These are phyloP conservation scores for Melitaea athalia DNA, from an alignment of 2,888 invertebrate genomes.

Conservation along the genomic window DNA sequence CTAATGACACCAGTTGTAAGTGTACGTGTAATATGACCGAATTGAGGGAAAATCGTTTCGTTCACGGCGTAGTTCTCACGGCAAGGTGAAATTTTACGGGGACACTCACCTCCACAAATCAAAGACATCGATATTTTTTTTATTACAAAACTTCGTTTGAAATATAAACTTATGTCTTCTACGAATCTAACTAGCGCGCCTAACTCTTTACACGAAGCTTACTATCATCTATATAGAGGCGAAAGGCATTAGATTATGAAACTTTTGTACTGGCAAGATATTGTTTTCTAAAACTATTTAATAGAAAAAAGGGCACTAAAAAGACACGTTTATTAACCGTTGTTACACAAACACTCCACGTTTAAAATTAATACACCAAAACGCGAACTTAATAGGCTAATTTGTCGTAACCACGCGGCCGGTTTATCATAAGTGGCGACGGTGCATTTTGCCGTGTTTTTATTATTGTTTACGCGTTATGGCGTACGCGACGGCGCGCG, in stretches of 20 bases:
- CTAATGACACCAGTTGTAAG: slow-evolving; percentile 16
- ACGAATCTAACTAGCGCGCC: slow-evolving; percentile 67
- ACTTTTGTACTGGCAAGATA: slow-evolving; percentile 77
- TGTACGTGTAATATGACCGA: slow-evolving; percentile 3
- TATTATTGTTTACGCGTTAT: slow-evolving; percentile 67
- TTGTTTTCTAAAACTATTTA: slow-evolving; percentile 63
- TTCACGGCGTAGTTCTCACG: slow-evolving; percentile 39
- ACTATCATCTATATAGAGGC: slow-evolving; percentile 65
- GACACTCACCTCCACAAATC: slow-evolving; percentile 76
- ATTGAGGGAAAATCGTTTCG: slow-evolving; percentile 28
- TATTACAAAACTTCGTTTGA: slow-evolving; percentile 50
- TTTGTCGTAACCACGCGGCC: slow-evolving; percentile 47
- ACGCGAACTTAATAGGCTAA: slow-evolving; percentile 67
- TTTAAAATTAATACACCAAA: slow-evolving; percentile 73
- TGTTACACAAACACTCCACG: slow-evolving; percentile 50
- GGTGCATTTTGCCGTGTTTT: slow-evolving; percentile 63
- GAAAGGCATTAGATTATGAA: slow-evolving; percentile 75
- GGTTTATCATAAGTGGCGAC: slow-evolving; percentile 62
- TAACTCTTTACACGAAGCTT: slow-evolving; percentile 65
- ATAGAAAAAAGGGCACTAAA: slow-evolving; percentile 76
- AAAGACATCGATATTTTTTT: slow-evolving; percentile 68
- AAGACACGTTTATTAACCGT: slow-evolving; percentile 74
- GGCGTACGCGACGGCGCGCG: slow-evolving; percentile 47
- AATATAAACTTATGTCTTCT: slow-evolving; percentile 44
- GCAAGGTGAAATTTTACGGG: slow-evolving; percentile 42